phyloP scores from a whole-genome alignment of 2,888 invertebrate species.

The Oscheius sp. region DNA sequence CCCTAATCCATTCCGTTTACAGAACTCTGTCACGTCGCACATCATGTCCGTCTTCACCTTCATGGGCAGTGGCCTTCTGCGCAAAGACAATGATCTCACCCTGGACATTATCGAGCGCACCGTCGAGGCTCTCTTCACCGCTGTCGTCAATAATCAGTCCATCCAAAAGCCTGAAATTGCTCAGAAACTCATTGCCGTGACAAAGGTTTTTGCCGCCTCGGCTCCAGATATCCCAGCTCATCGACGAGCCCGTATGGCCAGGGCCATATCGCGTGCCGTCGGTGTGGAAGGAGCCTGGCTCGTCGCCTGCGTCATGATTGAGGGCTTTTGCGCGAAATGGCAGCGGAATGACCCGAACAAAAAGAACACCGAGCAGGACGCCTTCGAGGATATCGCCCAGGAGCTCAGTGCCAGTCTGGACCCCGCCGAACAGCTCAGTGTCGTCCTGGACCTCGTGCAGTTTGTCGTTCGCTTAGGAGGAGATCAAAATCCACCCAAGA shows the following conservation, averaged over 20 bases:
- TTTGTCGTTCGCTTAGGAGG: constrained; percentile 64
- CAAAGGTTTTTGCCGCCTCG: constrained; percentile 90
- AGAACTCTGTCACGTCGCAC: constrained; percentile 85
- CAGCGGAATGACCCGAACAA: constrained; percentile 54
- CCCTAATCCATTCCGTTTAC: constrained; percentile 1
- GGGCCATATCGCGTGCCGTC: constrained; percentile 60
- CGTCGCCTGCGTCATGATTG: constrained; percentile 75
- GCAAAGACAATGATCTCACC: constrained; percentile 70
- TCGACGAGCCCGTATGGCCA: constrained; percentile 79
- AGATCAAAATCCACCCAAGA: constrained; percentile 37
- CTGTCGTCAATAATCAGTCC: constrained; percentile 43
- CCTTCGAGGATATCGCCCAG: constrained; percentile 65
- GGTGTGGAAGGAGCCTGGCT: constrained; percentile 75
- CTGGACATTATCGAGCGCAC: constrained; percentile 66
- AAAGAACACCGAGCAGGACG: constrained; percentile 57
- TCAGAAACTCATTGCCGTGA: constrained; percentile 75
- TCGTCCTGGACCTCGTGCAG: constrained; percentile 59
- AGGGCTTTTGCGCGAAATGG: constrained; percentile 74
- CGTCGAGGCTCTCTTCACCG: constrained; percentile 62
- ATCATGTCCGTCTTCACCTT: constrained; percentile 97
- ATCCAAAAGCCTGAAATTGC: constrained; percentile 30
- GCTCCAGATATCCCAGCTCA: constrained; percentile 93
- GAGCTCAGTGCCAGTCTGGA: constrained; percentile 56
- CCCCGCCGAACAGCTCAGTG: constrained; percentile 59
- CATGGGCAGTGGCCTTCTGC: constrained; percentile 90